Evolutionary conservation across 2,113 vertebrate species (phyloP), one percentile per base, ranked within the genome.

Genomic region (Eublepharis macularius): DNA sequence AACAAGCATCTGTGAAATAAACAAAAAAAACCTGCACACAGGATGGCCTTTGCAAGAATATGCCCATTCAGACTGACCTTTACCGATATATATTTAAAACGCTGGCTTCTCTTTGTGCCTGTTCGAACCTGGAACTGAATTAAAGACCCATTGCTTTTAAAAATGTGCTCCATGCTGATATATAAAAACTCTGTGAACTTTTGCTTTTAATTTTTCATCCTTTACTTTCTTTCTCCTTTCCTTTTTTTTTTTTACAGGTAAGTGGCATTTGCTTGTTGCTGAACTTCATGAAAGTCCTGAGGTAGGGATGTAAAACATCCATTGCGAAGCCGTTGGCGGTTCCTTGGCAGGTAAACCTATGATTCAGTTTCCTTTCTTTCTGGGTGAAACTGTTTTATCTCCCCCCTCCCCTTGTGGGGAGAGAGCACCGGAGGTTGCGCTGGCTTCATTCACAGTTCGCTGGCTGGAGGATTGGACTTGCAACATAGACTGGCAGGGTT

Each of bases 231-330:
- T 84, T 39, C 29, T 47, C 74, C 79, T 29, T 81, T 36, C 43
- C 84, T 76, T 89, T 51, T 10, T 4, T 90, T 87, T 89, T 86
- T 91, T 88, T 24, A 3, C 94, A 96, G 95, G 96, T 97, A 97
- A 96, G 96, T 97, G 95, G 54, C 84, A 84, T 93, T 96, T 94
- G 78, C 80, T 94, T 95, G 89, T 90, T 91, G 87, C 93, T 94
- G 91, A 91, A 88, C 73, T 89, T 80, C 93, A 90, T 87, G 89
- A 74, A 89, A 77, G 92, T 89, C 82, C 82, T 16, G 70, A 86
- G 39, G 3, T 3, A 73, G 76, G 83, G 57, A 76, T 89, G 84
- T 92, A 90, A 93, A 92, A 88, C 85, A 88, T 87, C 81, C 84
- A 21, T 24, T 45, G 72, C 49, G 11, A 29, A 47, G 43, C 0